These are phyloP conservation scores for Zosterops lateralis DNA, from an alignment of 2,113 vertebrate genomes.

Conservation along the genomic window DNA sequence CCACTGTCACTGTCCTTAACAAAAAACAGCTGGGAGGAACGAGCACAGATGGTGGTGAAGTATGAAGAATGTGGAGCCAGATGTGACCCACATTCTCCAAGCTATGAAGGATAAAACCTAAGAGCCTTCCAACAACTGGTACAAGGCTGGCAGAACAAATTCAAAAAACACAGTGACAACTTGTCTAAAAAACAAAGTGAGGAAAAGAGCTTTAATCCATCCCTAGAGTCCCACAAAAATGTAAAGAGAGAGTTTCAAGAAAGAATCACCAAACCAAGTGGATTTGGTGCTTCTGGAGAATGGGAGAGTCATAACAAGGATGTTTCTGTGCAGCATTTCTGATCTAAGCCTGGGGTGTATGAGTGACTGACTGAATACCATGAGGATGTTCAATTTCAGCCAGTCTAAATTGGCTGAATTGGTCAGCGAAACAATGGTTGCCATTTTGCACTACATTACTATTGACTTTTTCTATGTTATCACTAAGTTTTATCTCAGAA, in stretches of 20 bases:
- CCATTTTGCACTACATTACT: not conserved
- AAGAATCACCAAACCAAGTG: not conserved
- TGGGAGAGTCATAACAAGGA: fast-evolving
- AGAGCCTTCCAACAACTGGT: not conserved
- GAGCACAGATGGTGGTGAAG: fast-evolving
- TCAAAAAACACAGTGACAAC: not conserved
- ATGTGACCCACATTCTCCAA: not conserved
- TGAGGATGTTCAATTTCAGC: not conserved
- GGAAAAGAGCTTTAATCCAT: not conserved
- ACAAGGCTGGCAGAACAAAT: not conserved
- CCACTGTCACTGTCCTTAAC: not conserved
- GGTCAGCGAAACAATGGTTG: not conserved
- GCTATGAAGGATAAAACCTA: not conserved
- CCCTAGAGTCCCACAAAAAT: not conserved
- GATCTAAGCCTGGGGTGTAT: not conserved
- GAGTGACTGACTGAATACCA: not conserved
- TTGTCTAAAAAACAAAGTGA: not conserved
- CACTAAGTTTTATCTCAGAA: not conserved
- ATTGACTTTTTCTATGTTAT: not conserved
- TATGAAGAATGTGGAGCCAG: not conserved
- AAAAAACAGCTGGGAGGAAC: not conserved
- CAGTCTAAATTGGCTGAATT: not conserved
- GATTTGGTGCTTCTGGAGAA: not conserved
- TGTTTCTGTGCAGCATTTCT: not conserved
- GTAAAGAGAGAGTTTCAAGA: not conserved